phyloP scores from a whole-genome alignment of 2,113 vertebrate genomes.

The Pithys albifrons region DNA sequence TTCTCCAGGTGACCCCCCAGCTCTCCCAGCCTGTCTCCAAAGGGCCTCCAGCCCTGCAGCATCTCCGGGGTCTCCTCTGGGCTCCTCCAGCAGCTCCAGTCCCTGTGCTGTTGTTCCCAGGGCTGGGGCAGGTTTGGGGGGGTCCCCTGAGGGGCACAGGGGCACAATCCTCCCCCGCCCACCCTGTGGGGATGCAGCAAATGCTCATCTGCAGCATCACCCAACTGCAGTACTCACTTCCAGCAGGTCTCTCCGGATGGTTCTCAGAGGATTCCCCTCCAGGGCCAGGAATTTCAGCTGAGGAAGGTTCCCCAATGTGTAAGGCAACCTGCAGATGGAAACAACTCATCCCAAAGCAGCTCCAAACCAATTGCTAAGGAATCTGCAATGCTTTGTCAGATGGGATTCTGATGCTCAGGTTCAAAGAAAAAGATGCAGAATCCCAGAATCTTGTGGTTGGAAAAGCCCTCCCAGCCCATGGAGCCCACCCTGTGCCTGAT shows the following conservation, averaged over 20 bases:
- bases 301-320: conserved; percentile 84
- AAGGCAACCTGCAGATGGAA: conserved; percentile 84
- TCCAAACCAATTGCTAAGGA: background rate
- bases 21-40: background rate
- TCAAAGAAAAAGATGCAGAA: background rate
- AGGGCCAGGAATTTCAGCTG: conserved; percentile 87
- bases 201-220: background rate
- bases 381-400: background rate
- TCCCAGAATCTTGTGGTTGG: background rate
- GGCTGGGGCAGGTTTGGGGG: background rate
- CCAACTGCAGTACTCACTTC: conserved; percentile 74
- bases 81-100: background rate
- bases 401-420: background rate
- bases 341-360: background rate
- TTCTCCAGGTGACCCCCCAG: background rate
- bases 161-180: background rate
- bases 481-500: rapidly evolving
- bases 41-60: background rate
- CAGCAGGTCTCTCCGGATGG: conserved; percentile 90
- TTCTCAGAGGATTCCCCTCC: conserved; percentile 92
- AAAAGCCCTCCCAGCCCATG: background rate
- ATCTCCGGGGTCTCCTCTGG: rapidly evolving
- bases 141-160: background rate
- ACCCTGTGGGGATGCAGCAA: background rate
- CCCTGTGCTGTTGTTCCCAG: background rate